phyloP scores from a whole-genome alignment of 2,888 invertebrate species.

The Bruchidius siliquastri region DNA sequence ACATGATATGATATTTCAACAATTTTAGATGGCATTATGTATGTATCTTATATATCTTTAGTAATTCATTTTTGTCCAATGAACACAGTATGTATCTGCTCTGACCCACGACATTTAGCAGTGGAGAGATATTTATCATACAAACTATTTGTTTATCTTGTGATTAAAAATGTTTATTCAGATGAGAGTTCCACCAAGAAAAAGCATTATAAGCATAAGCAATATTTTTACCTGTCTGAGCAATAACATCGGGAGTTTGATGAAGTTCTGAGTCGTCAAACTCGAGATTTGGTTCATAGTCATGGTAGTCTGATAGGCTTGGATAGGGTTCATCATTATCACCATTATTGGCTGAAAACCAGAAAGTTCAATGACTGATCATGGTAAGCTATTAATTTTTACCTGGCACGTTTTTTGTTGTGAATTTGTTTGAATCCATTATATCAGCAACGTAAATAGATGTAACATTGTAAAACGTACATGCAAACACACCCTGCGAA shows the following conservation, averaged over 20 bases:
- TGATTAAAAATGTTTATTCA: no score
- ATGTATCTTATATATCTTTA: no score
- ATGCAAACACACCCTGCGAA: neutral
- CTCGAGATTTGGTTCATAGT: slow-evolving; percentile 92
- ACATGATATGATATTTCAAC: no score
- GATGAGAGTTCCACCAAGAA: no score
- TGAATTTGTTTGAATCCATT: slow-evolving; percentile 20
- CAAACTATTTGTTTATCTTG: no score
- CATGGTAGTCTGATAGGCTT: slow-evolving; percentile 85
- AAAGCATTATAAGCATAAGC: neutral
- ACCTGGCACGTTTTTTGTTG: slow-evolving; percentile 22
- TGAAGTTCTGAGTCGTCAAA: slow-evolving; percentile 92
- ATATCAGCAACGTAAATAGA: slow-evolving; percentile 1
- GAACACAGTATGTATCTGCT: no score
- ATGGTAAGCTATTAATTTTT: slow-evolving; percentile 4
- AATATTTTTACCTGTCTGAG: slow-evolving; percentile 60
- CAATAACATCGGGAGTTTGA: slow-evolving; percentile 55
- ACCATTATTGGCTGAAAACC: slow-evolving; percentile 22
- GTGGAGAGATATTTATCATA: no score
- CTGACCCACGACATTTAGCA: no score
- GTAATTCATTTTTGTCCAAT: no score
- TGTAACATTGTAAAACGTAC: neutral
- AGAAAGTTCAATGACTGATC: slow-evolving; percentile 5
- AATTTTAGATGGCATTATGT: no score
- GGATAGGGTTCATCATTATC: slow-evolving; percentile 68